Evolutionary conservation across 2,888 invertebrate species (phyloP), one percentile per base, ranked within the genome.

Genomic region (Drosophila macrospina): DNA sequence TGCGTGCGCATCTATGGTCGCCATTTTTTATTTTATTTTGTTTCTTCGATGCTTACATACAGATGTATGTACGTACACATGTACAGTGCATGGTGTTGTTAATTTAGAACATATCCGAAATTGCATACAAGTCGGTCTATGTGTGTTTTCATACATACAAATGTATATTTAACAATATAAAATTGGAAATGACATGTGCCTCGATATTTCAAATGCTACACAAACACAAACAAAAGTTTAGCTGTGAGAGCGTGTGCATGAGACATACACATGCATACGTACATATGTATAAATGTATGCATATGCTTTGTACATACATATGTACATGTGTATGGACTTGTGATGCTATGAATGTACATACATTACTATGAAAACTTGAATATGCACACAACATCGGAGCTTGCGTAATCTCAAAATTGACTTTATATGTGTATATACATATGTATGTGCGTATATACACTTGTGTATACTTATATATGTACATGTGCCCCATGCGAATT

Each of bases 1-100:
- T 83, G 82, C 83, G 83, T 85, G 83, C 83, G 83, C 83, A 83
- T 83, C 85, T 80, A 74, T 67, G 69, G 80, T 70, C 83, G 83
- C 83, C 83, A 85, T 83, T 85, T 83, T 82, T 66, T 84, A 74
- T 71, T 72, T 75, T 74, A 71, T 71, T 76, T 76, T 65, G 51
- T 66, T 69, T 39, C 28, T 59, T 50, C 30, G 36, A 26, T 69
- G 36, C 51, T 68, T 55, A 74, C 60, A 51, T 59, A 39, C 5
- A 11, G n/a, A n/a, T n/a, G n/a, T n/a, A n/a, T n/a, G n/a, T 16
- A 7, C 5, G 8, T 11, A 16, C 37, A 52, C 26, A 24, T 42
- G n/a, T 24, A 64, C 8, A 8, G 24, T 11, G 52, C 24, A 34
- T 36, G 16, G 34, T 57, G 39, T 52, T 55, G 55, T 57, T 55